A percentile compares a stretch with the other conserved stretches of the same genome.
Evolutionary conservation across 30 jellyfish, hydroid and myxozoan species (phyloP).

Genomic region (Clytia hemisphaerica): DNA sequence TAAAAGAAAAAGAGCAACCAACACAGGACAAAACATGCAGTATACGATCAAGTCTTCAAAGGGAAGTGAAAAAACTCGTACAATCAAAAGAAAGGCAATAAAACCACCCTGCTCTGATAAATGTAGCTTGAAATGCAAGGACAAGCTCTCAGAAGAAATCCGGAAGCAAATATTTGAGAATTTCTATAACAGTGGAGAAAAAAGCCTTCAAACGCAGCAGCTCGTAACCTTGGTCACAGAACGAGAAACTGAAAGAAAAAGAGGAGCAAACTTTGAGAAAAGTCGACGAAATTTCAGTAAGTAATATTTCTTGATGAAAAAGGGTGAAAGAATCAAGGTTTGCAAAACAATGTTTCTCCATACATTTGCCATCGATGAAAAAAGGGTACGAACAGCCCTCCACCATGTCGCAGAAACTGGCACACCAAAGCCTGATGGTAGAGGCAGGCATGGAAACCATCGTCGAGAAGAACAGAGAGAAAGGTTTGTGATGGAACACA

Average conservation of each 20-base stretch:
- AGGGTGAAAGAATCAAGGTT: no score
- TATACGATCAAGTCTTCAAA: neutral
- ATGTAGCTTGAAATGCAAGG: neutral
- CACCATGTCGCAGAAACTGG: no score
- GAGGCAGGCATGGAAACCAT: no score
- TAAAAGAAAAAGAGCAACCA: neutral
- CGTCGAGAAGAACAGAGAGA: neutral
- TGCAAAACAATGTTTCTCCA: no score
- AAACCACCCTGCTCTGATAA: neutral
- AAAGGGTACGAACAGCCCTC: no score
- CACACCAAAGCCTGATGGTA: no score
- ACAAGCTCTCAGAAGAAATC: neutral
- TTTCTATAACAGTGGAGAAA: neutral
- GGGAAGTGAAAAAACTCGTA: neutral
- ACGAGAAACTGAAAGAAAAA: neutral
- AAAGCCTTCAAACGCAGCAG: neutral
- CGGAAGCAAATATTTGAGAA: neutral
- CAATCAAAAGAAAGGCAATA: neutral
- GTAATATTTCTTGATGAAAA: neutral
- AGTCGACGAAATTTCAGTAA: neutral
- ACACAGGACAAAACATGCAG: neutral
- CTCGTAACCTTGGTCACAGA: neutral
- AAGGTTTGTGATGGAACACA: conserved; percentile 7
- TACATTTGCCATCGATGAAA: no score
- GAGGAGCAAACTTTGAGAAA: neutral